phyloP scores from a whole-genome alignment of 1,140 invertebrate genomes.

The Nasonia vitripennis region DNA sequence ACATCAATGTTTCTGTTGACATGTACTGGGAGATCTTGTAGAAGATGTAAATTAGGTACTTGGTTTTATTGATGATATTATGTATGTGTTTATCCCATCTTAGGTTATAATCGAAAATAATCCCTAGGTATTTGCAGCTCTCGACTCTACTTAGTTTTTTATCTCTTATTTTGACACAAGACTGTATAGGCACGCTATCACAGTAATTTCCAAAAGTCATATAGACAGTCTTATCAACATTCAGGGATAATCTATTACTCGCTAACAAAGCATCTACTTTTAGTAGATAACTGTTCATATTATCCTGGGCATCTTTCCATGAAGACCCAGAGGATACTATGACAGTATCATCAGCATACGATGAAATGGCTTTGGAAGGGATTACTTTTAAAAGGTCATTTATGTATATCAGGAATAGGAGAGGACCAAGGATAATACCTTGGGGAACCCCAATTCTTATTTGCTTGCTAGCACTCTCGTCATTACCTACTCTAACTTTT shows the following conservation, averaged over 20 bases:
- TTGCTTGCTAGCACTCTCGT: background rate
- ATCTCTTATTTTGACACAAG: background rate
- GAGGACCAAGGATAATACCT: background rate
- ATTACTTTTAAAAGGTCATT: background rate
- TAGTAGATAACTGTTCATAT: background rate
- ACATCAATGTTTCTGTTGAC: background rate
- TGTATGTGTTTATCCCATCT: no score
- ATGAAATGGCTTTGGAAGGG: background rate
- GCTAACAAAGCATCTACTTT: background rate
- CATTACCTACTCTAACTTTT: background rate
- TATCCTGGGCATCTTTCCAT: no score
- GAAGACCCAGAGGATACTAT: background rate
- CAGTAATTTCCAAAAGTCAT: background rate
- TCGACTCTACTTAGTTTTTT: background rate
- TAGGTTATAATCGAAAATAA: no score
- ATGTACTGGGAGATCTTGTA: background rate
- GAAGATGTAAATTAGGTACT: background rate
- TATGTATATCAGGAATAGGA: background rate
- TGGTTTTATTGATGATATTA: no score
- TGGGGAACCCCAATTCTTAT: background rate
- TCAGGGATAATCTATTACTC: constrained; percentile 28
- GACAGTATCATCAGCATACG: background rate
- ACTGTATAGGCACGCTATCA: background rate
- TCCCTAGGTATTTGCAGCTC: background rate
- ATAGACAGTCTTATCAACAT: background rate